Evolutionary conservation across 2,113 vertebrate genomes (phyloP), one percentile per base, ranked within the genome.

Genomic region (Corythornis cristatus): DNA sequence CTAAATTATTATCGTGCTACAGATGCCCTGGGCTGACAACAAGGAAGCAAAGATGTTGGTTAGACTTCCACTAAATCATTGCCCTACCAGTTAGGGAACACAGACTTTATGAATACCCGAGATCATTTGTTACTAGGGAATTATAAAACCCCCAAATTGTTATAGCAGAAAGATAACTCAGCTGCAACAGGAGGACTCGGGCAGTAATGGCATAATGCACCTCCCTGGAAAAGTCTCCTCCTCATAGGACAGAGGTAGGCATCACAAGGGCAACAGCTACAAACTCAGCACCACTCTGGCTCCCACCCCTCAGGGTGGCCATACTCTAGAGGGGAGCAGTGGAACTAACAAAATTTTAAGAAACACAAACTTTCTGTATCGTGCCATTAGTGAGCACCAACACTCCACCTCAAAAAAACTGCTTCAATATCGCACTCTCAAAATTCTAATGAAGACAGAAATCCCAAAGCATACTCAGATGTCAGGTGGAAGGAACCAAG

Each of bases 261-360:
- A 43, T 12, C 6, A 1, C 9, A 12, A 46, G 42, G 1, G 3
- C 3, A 62, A 6, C 18, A 3, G 0, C 26, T 12, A 6, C 3
- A 0, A 1, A 8, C 35, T 3, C 62, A 26, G 2, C 33, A 9
- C 17, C 35, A 4, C 54, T 15, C n/a, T 2, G 53, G 33, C 1
- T 85, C 33, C 78, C 58, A 60, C 20, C 20, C 6, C 46, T 8
- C 21, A 2, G 12, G 29, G 25, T 4, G 28, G 48, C 25, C 7
- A 6, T 0, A 3, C 33, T 8, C 61, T 0, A 3, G 14, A 26
- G 18, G 7, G 28, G 21, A 61, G 15, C 25, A 13, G 14, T 50
- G 37, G 43, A 4, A 15, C 33, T 28, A 8, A 33, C 9, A 43
- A 64, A 14, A 42, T 66, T 26, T 17, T 29, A 33, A 48, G 40